A percentile compares a stretch with the other conserved stretches of the same genome.
phyloP scores from a whole-genome alignment of 2,797 vertebrate genomes.

The Dallia pectoralis region DNA sequence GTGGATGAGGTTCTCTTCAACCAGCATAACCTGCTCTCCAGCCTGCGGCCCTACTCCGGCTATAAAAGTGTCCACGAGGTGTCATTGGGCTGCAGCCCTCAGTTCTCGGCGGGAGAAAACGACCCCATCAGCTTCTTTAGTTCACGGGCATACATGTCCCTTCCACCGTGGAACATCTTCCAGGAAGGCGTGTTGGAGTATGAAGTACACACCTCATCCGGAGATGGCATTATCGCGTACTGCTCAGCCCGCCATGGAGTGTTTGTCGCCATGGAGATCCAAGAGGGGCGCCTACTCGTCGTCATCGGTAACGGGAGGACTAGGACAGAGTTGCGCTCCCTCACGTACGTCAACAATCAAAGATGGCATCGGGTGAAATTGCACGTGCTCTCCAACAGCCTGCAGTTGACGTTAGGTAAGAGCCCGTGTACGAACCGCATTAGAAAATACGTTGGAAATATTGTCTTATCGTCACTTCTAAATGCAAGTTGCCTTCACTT shows the following conservation, averaged over 20 bases:
- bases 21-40: constrained; percentile 77
- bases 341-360: constrained; percentile 66
- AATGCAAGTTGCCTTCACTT: not conserved
- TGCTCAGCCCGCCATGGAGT: constrained; percentile 72
- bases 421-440: constrained; percentile 25
- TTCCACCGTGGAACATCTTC: constrained; percentile 74
- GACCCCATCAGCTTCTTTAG: constrained; percentile 88
- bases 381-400: constrained; percentile 64
- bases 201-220: constrained; percentile 71
- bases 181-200: constrained; percentile 76
- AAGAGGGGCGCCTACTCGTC: constrained; percentile 76
- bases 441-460: not conserved
- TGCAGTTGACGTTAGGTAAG: constrained; percentile 78
- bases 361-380: constrained; percentile 80
- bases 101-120: constrained; percentile 83
- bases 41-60: constrained; percentile 78
- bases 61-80: constrained; percentile 83
- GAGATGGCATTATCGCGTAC: constrained; percentile 81
- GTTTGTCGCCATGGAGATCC: constrained; percentile 83
- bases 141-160: constrained; percentile 81
- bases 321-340: constrained; percentile 74
- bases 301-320: constrained; percentile 66
- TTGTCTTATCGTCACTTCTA: not conserved
- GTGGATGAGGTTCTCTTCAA: constrained; percentile 84
- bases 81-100: constrained; percentile 81